Evolutionary conservation across 2,113 vertebrate genomes (phyloP).

Genomic region (Phaethornis superciliosus): DNA sequence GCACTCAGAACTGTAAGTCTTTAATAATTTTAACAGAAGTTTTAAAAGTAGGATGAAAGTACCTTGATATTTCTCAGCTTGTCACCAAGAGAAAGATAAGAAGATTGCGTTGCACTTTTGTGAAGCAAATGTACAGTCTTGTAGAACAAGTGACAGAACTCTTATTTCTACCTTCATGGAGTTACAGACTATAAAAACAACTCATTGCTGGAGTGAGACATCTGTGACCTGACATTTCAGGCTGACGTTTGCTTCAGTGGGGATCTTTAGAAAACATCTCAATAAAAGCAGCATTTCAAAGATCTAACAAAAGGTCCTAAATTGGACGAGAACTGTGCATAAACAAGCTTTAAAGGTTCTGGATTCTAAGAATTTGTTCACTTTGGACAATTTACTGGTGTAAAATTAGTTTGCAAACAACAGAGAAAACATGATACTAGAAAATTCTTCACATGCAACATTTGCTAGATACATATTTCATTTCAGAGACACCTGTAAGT

Average conservation of each 20-base stretch:
- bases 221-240: slow-evolving; percentile 8
- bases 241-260: neutral
- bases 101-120: neutral
- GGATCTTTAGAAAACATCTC: neutral
- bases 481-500: neutral
- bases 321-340: neutral
- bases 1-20: neutral
- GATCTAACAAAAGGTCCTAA: neutral
- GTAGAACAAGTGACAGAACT: neutral
- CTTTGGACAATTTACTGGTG: neutral
- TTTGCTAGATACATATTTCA: neutral
- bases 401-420: neutral
- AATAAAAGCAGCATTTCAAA: neutral
- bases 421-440: neutral
- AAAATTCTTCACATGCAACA: neutral
- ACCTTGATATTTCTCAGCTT: neutral
- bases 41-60: neutral
- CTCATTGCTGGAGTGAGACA: neutral
- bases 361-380: neutral
- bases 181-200: neutral
- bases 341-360: neutral
- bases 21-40: neutral
- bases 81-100: neutral
- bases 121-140: neutral
- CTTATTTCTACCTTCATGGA: neutral